phyloP scores from a whole-genome alignment of 2,113 vertebrate genomes.

The Gila orcuttii region DNA sequence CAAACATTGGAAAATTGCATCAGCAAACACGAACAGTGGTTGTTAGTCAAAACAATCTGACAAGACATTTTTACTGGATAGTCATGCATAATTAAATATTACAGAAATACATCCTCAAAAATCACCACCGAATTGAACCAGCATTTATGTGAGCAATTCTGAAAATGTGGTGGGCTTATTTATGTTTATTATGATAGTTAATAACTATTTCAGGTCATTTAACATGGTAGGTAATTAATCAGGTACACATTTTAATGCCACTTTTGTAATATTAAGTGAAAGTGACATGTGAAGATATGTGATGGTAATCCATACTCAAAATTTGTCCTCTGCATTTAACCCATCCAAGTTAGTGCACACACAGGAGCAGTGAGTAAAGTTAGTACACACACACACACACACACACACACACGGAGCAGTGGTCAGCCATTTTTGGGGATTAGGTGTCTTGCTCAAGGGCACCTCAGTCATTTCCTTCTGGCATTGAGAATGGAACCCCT shows the following conservation, averaged over 20 bases:
- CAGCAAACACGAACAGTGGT: not conserved
- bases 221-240: not conserved
- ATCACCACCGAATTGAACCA: not conserved
- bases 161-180: not conserved
- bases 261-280: not conserved
- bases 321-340: too few relatives aligned
- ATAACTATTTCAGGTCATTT: not conserved
- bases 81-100: slow-evolving; percentile 22
- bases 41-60: not conserved
- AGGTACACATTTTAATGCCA: not conserved
- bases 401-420: too few relatives aligned
- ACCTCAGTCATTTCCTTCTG: too few relatives aligned
- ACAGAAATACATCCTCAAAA: slow-evolving; percentile 8
- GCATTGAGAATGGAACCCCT: too few relatives aligned
- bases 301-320: too few relatives aligned
- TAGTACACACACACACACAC: too few relatives aligned
- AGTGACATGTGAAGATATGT: too few relatives aligned
- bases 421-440: too few relatives aligned
- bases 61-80: slow-evolving; percentile 7
- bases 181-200: too few relatives aligned
- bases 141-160: not conserved
- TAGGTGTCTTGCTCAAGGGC: too few relatives aligned
- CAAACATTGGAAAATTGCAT: not conserved
- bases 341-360: too few relatives aligned
- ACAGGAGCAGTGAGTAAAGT: too few relatives aligned